Conservation (phyloP, 2,797 vertebrate genomes). For the Thripadectes ignobilis region DNA sequence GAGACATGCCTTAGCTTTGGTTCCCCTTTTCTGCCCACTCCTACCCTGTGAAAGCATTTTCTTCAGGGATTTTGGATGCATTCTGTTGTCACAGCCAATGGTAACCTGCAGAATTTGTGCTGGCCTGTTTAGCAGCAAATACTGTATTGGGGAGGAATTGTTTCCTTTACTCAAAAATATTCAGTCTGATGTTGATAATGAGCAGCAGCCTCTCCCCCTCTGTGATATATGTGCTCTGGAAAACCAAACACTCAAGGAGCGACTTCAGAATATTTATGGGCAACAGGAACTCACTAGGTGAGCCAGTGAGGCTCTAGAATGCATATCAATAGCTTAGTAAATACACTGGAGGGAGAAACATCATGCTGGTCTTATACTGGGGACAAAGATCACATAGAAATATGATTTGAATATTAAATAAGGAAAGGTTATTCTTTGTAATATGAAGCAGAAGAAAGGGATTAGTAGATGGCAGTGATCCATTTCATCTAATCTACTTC, state of each 20-base stretch:
- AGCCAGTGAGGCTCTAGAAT: not conserved
- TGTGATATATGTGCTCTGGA: not conserved
- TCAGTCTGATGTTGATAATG: not conserved
- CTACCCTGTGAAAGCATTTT: not conserved
- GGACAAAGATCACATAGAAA: not conserved
- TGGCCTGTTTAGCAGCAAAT: not conserved
- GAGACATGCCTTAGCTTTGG: not conserved
- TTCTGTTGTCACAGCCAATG: not conserved
- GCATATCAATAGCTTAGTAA: not conserved
- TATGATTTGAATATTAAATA: not conserved
- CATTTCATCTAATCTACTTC: not conserved
- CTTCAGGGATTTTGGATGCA: not conserved
- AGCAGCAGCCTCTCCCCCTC: not conserved
- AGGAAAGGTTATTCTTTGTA: not conserved
- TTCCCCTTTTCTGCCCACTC: not conserved
- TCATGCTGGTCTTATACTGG: not conserved
- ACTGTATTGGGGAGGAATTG: not conserved
- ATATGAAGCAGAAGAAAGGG: not conserved
- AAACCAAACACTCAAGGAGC: not conserved
- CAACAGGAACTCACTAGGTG: not conserved
- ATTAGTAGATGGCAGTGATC: not conserved
- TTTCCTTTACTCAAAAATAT: not conserved
- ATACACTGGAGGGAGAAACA: not conserved
- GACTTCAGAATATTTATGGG: not conserved
- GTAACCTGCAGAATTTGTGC: not conserved